phyloP scores from a whole-genome alignment of 2,113 vertebrate genomes.

The Tenebrosternarchus preto region DNA sequence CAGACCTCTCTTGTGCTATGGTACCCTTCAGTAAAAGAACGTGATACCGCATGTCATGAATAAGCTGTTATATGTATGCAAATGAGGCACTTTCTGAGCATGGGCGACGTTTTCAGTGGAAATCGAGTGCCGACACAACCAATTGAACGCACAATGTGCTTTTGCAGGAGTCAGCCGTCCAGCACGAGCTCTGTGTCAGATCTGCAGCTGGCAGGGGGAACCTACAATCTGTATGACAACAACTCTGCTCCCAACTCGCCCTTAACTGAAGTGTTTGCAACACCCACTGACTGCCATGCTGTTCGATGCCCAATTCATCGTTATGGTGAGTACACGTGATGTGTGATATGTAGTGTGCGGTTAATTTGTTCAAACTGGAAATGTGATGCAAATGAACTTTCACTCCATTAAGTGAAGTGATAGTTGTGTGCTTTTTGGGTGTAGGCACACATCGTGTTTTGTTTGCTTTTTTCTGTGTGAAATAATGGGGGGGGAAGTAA shows the following conservation, averaged over 20 bases:
- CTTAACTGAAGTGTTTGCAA: constrained; percentile 57
- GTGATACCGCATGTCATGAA: no score
- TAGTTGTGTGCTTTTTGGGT: background rate
- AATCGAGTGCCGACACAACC: no score
- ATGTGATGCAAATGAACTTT: background rate
- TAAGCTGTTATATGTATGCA: no score
- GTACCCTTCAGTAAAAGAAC: no score
- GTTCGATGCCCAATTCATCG: constrained; percentile 70
- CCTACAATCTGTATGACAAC: constrained; percentile 40
- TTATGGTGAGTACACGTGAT: constrained; percentile 57
- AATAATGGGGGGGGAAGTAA: constrained; percentile 63
- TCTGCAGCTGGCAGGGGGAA: constrained; percentile 53
- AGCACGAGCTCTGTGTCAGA: constrained; percentile 43
- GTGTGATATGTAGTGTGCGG: background rate
- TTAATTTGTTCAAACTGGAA: background rate
- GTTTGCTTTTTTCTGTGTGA: constrained; percentile 49
- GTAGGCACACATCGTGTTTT: background rate
- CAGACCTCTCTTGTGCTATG: background rate
- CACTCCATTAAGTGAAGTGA: background rate
- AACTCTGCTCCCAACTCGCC: constrained; percentile 25
- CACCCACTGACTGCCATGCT: constrained; percentile 64
- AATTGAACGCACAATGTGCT: background rate
- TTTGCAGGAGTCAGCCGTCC: constrained; percentile 54
- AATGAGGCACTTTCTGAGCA: no score
- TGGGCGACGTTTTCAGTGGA: no score